Percentiles rank a stretch among this genome's conserved stretches.
phyloP scores from a whole-genome alignment of 2,797 vertebrate species.

The Pyrocephalus nanus region DNA sequence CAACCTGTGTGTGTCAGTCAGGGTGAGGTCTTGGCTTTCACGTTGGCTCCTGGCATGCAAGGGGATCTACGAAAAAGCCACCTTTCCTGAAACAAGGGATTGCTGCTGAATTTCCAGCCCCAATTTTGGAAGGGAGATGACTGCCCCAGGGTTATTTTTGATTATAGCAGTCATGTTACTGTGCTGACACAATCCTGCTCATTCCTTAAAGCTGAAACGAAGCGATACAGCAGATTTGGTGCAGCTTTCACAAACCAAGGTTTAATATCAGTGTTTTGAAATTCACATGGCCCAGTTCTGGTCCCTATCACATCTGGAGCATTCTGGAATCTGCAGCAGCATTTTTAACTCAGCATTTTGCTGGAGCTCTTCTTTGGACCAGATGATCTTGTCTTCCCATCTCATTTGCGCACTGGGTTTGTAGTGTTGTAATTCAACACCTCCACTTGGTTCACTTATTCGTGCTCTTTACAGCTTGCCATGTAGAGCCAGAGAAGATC shows the following conservation, averaged over 20 bases:
- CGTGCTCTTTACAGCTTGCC: not conserved
- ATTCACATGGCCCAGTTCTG: fast-evolving
- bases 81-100: not conserved
- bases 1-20: not conserved
- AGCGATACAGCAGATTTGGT: not conserved
- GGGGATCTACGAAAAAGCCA: not conserved
- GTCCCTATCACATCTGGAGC: not conserved
- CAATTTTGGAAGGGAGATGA: not conserved
- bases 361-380: not conserved
- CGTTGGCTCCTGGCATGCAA: not conserved
- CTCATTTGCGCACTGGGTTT: not conserved
- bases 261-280: not conserved
- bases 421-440: not conserved
- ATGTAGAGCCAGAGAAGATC: not conserved
- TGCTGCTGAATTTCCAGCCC: not conserved
- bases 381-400: not conserved
- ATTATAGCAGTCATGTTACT: not conserved
- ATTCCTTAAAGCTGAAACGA: not conserved
- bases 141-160: not conserved
- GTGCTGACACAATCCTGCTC: not conserved
- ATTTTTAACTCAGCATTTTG: not conserved
- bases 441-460: not conserved
- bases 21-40: not conserved
- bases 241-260: not conserved
- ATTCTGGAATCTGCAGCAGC: not conserved